Evolutionary conservation across 2,113 vertebrate genomes (phyloP).

Genomic region (Ginglymostoma cirratum): DNA sequence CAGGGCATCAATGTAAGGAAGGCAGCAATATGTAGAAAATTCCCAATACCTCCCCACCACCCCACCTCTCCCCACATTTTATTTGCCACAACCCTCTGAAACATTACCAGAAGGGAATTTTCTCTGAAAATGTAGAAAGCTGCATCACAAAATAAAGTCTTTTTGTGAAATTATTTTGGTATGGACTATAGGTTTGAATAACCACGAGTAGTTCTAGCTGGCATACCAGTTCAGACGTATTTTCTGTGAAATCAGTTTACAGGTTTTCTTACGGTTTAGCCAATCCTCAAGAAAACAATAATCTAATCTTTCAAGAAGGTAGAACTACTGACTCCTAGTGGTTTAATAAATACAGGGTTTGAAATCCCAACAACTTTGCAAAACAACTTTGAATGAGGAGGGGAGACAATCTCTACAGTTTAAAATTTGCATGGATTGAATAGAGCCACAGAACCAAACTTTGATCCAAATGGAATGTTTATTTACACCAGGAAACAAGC

Average conservation of each 20-base stretch:
- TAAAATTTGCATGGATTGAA: conserved; percentile 17
- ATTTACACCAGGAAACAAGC: conserved; percentile 9
- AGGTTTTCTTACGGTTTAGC: neutral
- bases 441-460: neutral
- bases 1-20: neutral
- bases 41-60: neutral
- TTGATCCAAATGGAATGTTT: conserved; percentile 8
- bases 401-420: neutral
- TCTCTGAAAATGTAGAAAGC: neutral
- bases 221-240: neutral
- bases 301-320: conserved; percentile 14
- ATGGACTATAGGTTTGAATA: neutral
- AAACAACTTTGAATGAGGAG: neutral
- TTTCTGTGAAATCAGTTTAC: neutral
- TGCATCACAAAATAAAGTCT: neutral
- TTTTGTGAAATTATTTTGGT: conserved; percentile 19
- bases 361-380: neutral
- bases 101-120: neutral
- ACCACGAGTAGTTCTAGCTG: neutral
- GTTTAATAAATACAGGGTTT: neutral
- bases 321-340: conserved; percentile 30
- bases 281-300: neutral
- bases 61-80: too few species aligned
- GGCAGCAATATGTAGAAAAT: neutral
- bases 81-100: neutral